Conservation (phyloP, 2,113 vertebrate species). For the Cichladusa arquata region DNA sequence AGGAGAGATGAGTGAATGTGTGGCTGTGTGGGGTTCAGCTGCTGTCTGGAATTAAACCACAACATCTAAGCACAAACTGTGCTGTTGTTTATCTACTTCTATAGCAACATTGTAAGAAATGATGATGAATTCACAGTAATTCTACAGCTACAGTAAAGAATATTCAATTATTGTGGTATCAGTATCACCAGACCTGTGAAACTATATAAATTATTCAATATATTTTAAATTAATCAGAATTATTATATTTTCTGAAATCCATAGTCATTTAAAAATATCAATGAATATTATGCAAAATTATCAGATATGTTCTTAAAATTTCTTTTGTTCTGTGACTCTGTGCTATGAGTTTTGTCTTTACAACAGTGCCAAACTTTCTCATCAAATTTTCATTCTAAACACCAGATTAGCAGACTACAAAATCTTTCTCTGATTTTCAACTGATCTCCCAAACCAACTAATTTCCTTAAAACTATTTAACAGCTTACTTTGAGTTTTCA, state of each 20-base stretch:
- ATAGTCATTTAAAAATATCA: neutral
- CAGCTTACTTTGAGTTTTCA: neutral
- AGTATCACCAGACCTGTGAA: neutral
- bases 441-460: neutral
- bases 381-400: neutral
- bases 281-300: neutral
- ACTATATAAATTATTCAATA: neutral
- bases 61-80: neutral
- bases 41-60: neutral
- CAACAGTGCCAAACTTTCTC: neutral
- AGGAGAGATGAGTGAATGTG: fast-evolving
- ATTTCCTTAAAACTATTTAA: neutral
- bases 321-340: neutral
- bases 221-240: neutral
- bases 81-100: neutral
- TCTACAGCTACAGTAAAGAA: neutral
- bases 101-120: neutral
- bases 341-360: neutral
- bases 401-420: neutral
- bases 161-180: neutral
- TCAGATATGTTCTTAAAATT: neutral
- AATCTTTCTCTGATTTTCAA: neutral
- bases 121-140: neutral
- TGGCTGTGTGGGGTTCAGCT: neutral
- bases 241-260: fast-evolving